These are phyloP conservation scores for Hoplostethus mediterraneus DNA, from an alignment of 2,797 vertebrate species.

Conservation along the genomic window DNA sequence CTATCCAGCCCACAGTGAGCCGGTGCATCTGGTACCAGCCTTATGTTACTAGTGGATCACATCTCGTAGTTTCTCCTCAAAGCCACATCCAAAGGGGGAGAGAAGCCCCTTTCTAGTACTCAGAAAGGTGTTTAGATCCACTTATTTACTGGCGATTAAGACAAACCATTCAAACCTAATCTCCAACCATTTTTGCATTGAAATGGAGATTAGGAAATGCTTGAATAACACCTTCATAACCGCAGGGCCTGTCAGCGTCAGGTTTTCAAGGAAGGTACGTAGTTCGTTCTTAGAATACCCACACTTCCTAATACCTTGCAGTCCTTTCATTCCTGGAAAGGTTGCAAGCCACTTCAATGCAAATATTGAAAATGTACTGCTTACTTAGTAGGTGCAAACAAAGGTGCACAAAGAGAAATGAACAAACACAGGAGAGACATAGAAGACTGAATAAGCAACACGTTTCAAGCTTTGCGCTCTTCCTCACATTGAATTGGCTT, in stretches of 20 bases:
- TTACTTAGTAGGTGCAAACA: too few species aligned
- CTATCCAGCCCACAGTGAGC: conserved; percentile 44
- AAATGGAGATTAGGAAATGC: too few species aligned
- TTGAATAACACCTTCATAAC: too few species aligned
- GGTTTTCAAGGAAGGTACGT: too few species aligned
- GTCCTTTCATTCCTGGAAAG: not conserved
- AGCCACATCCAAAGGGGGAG: conserved; percentile 36
- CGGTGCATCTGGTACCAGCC: conserved; percentile 49
- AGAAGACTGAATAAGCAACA: too few species aligned
- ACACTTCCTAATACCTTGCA: not conserved
- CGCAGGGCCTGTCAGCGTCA: too few species aligned
- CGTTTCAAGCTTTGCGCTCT: too few species aligned
- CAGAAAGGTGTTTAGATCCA: conserved; percentile 35
- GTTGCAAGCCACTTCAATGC: too few species aligned
- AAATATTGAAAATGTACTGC: too few species aligned
- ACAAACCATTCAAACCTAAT: conserved; percentile 12
- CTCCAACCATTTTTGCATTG: not conserved
- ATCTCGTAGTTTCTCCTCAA: conserved; percentile 45
- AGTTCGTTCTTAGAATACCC: not conserved
- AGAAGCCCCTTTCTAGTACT: conserved; percentile 22
- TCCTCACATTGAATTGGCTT: too few species aligned
- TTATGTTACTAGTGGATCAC: conserved; percentile 49
- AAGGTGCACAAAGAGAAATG: too few species aligned
- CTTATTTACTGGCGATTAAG: conserved; percentile 20
- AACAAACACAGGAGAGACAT: too few species aligned